Conservation (phyloP, 2,888 invertebrate species). For the Chalcis sispes region DNA sequence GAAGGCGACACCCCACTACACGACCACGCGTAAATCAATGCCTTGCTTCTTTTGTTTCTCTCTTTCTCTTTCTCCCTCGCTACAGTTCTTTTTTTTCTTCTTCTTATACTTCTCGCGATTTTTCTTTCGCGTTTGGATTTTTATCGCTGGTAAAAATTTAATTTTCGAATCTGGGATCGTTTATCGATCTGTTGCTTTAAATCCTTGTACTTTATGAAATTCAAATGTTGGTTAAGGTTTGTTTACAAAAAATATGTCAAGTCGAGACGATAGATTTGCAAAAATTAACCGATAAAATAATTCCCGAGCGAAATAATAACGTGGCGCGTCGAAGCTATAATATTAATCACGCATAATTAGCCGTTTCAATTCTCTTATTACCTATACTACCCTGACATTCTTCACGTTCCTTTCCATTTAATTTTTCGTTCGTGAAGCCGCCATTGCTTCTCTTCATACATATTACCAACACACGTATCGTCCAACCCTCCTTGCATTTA, state of each 20-base stretch:
- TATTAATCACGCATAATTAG: too few relatives aligned
- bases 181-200: too few relatives aligned
- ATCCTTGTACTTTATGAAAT: too few relatives aligned
- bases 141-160: conserved; percentile 28
- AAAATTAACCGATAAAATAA: conserved; percentile 20
- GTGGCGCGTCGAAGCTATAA: too few relatives aligned
- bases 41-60: conserved; percentile 61
- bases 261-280: too few relatives aligned
- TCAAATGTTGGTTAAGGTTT: too few relatives aligned
- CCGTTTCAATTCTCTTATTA: conserved; percentile 58
- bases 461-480: not conserved
- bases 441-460: not conserved
- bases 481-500: conserved; percentile 53
- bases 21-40: conserved; percentile 74
- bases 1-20: conserved; percentile 32
- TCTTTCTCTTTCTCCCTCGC: conserved; percentile 19
- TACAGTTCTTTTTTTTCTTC: conserved; percentile 54
- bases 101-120: conserved; percentile 18
- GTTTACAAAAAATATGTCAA: too few relatives aligned
- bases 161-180: not conserved
- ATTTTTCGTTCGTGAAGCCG: conserved; percentile 39
- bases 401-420: conserved; percentile 36
- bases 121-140: conserved; percentile 41
- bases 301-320: too few relatives aligned
- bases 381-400: not conserved